phyloP scores from a whole-genome alignment of 2,797 vertebrate species.

The Catharus ustulatus region DNA sequence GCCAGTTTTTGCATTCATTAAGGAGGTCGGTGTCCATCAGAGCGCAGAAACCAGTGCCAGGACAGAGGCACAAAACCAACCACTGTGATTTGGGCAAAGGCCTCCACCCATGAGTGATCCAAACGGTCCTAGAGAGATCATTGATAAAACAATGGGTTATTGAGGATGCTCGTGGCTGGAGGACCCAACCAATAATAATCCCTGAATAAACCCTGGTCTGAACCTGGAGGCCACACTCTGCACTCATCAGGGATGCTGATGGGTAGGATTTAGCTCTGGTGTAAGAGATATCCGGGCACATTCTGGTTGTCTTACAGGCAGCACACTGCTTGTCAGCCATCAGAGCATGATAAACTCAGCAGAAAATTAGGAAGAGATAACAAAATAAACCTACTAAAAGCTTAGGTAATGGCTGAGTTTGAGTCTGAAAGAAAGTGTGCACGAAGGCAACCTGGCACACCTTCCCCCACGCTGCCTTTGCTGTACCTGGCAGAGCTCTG shows the following conservation, averaged over 20 bases:
- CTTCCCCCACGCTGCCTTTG: background rate
- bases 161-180: background rate
- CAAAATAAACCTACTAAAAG: constrained; percentile 1
- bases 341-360: background rate
- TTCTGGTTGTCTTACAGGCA: background rate
- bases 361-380: background rate
- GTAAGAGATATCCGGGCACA: background rate
- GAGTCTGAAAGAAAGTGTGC: background rate
- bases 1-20: background rate
- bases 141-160: background rate
- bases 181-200: background rate
- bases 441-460: background rate
- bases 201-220: background rate
- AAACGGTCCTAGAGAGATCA: background rate
- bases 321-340: background rate
- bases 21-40: background rate
- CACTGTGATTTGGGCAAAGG: background rate
- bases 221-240: background rate
- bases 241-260: background rate
- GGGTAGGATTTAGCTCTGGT: background rate
- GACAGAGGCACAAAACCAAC: background rate
- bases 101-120: background rate
- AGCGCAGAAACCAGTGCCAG: background rate
- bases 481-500: background rate
- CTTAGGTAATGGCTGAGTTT: background rate